Percentiles rank a stretch among this genome's conserved stretches.
Evolutionary conservation across 2,113 vertebrate genomes (phyloP).

Genomic region (human): DNA sequence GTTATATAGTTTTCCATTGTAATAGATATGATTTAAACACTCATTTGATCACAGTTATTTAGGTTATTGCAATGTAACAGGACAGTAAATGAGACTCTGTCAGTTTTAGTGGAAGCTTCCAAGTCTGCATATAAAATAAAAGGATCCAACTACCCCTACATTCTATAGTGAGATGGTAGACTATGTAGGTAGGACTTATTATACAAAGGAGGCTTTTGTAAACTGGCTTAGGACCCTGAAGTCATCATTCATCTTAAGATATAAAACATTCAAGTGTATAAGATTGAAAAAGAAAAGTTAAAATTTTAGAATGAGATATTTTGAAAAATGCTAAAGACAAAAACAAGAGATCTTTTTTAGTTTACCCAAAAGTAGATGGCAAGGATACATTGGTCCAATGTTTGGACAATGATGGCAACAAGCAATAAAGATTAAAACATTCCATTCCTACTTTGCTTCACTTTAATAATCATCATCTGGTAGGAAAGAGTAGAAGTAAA

Average conservation of each 20-base stretch:
- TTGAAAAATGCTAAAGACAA: neutral
- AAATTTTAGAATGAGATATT: neutral
- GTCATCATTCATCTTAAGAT: neutral
- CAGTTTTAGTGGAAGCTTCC: neutral
- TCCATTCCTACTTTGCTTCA: neutral
- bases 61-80: neutral
- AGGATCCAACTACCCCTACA: neutral
- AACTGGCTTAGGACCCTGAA: neutral
- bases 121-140: neutral
- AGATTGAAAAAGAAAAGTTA: slow-evolving; percentile 1
- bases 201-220: neutral
- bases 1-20: neutral
- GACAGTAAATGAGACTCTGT: neutral
- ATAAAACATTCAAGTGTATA: neutral
- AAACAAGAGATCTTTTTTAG: neutral
- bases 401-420: neutral
- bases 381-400: neutral
- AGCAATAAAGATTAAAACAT: neutral
- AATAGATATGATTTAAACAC: neutral
- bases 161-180: neutral
- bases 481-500: neutral
- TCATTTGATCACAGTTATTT: neutral
- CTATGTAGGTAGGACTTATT: neutral
- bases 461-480: neutral
- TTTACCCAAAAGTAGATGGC: neutral